Percentiles rank a stretch among this genome's conserved stretches.
These are phyloP conservation scores for Callionymus lyra DNA, from an alignment of 2,113 vertebrate genomes.

Conservation along the genomic window DNA sequence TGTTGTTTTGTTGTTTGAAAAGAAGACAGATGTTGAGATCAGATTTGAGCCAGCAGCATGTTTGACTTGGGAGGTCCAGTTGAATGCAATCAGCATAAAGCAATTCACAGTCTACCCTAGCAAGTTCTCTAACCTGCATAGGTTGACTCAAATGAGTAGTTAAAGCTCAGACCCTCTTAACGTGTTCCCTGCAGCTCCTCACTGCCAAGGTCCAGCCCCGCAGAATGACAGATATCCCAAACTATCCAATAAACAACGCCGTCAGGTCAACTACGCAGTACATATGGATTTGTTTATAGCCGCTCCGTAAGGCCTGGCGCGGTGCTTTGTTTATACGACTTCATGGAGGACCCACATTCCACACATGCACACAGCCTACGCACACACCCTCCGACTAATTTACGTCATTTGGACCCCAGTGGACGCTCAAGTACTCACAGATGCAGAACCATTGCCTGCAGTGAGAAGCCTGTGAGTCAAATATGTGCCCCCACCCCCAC, in stretches of 20 bases:
- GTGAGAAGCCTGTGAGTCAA: too few relatives aligned
- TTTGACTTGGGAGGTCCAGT: constrained; percentile 26
- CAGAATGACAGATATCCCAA: constrained; percentile 7
- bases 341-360: too few relatives aligned
- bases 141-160: too few relatives aligned
- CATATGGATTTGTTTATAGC: constrained; percentile 24
- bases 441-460: background rate
- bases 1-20: too few relatives aligned
- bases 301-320: too few relatives aligned
- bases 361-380: too few relatives aligned
- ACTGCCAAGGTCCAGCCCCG: constrained; percentile 4
- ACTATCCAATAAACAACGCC: constrained; percentile 19
- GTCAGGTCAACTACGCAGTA: constrained; percentile 17
- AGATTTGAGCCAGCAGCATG: constrained; percentile 4
- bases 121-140: too few relatives aligned
- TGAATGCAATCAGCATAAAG: constrained; percentile 21
- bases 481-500: too few relatives aligned
- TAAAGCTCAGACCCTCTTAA: constrained; percentile 7
- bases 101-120: constrained; percentile 1
- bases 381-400: too few relatives aligned
- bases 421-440: background rate
- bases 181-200: constrained; percentile 1
- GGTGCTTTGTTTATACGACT: too few relatives aligned
- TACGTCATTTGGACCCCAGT: too few relatives aligned
- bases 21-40: constrained; percentile 17